These are phyloP conservation scores for Lycocerus yunnanus DNA, from an alignment of 2,888 invertebrate genomes.

Conservation along the genomic window DNA sequence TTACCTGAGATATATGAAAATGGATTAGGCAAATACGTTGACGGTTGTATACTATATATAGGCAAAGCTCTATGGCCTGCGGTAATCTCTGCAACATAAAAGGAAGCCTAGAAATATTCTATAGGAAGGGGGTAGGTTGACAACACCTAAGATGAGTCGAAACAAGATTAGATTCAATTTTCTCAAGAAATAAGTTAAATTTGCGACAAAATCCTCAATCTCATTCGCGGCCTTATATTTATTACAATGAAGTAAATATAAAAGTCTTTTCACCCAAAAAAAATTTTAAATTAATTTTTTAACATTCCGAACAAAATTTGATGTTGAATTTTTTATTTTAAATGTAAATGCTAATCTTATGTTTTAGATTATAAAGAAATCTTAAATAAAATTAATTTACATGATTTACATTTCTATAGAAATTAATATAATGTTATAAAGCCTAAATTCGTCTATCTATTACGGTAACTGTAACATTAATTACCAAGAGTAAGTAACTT, in stretches of 20 bases:
- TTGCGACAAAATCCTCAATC: conserved; percentile 25
- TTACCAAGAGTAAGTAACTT: too few relatives aligned
- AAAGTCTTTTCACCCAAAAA: not conserved
- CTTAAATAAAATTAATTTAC: too few relatives aligned
- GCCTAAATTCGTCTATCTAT: too few relatives aligned
- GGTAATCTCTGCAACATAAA: conserved; percentile 26
- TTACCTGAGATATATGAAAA: conserved; percentile 7
- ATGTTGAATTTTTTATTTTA: not conserved
- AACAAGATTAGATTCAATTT: conserved; percentile 35
- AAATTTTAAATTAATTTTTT: conserved; percentile 6
- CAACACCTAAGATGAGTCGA: conserved; percentile 29
- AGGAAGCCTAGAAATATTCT: conserved; percentile 27
- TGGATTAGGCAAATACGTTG: conserved; percentile 21
- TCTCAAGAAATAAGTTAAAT: conserved; percentile 33
- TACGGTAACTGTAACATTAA: too few relatives aligned
- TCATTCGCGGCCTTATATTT: conserved; percentile 24
- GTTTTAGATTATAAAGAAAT: too few relatives aligned
- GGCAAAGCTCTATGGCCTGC: conserved; percentile 21
- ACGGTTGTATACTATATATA: conserved; percentile 21
- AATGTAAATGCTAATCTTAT: too few relatives aligned
- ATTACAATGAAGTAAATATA: conserved; percentile 1
- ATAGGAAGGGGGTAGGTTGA: conserved; percentile 23
- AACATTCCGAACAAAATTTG: not conserved
- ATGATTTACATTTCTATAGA: too few relatives aligned
- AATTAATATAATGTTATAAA: too few relatives aligned